These are phyloP conservation scores for Zosterops borbonicus DNA, from an alignment of 2,113 vertebrate species.

Conservation along the genomic window DNA sequence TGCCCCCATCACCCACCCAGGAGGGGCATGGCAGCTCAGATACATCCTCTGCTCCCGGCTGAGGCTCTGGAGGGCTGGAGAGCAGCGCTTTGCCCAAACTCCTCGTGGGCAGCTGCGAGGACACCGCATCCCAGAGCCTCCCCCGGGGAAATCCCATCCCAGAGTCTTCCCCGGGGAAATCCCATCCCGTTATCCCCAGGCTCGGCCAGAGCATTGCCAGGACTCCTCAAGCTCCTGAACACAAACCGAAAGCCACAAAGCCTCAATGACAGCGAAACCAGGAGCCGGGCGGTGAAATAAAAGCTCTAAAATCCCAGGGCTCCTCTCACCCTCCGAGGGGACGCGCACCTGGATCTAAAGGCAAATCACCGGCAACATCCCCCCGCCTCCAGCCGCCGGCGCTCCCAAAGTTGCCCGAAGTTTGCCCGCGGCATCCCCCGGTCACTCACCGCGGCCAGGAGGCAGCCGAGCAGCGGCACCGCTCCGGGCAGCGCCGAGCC, in stretches of 20 bases:
- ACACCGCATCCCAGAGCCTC: neutral
- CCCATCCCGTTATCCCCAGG: neutral
- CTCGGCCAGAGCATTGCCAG: accelerated
- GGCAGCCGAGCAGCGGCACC: neutral
- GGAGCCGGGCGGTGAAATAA: accelerated
- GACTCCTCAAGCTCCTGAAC: accelerated
- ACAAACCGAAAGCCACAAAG: neutral
- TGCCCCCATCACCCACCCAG: neutral
- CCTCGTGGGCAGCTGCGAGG: neutral
- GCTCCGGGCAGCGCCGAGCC: neutral
- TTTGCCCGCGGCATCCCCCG: neutral
- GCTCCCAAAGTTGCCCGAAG: neutral
- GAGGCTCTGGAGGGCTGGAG: accelerated
- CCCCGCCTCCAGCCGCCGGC: neutral
- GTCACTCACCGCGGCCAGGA: constrained; percentile 37
- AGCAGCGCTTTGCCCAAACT: neutral
- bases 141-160: neutral
- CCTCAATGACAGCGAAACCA: accelerated
- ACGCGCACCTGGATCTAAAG: accelerated
- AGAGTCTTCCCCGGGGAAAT: neutral
- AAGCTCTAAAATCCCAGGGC: neutral
- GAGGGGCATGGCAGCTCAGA: neutral
- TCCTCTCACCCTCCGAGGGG: accelerated
- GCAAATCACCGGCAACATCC: accelerated
- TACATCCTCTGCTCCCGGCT: neutral